Evolutionary conservation across 2,797 vertebrate genomes (phyloP), one percentile per base, ranked within the genome.

Genomic region (Ambastaia sidthimunki): DNA sequence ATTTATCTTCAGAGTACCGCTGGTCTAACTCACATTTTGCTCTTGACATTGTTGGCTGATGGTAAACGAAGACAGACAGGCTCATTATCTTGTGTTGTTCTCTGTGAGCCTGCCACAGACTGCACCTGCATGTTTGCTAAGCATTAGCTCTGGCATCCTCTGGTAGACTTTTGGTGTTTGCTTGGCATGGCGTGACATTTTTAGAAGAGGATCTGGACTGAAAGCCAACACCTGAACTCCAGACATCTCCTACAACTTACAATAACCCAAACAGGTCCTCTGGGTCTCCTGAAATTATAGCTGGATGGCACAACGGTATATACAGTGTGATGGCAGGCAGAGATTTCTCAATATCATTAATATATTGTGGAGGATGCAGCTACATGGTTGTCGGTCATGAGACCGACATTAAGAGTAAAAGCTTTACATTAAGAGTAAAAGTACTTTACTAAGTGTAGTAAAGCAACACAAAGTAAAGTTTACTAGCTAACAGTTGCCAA

Each of bases 41-140:
- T 71, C 59, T 82, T 37, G 59, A 60, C 72, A 7, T 48, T 70
- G 67, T 76, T 75, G 73, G 50, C 62, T 47, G 69, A 72, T 72
- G 59, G 77, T 79, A 79, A 79, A 79, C 69, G 72, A 72, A 79
- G 48, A 55, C 59, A 72, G 70, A 34, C 60, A 2, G 34, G 52
- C 77, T 79, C 72, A 75, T 80, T 80, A 80, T 52, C 65, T 65
- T 0, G 44, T 52, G 72, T 18, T 21, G 69, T 69, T 72, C 77
- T 79, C 70, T 71, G 60, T 55, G 50, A 72, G 34, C 18, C 16
- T 71, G 59, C 76, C 48, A 71, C 57, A 62, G 60, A 70, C 59
- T 72, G 77, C 77, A 79, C 77, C 77, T 72, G 77, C 59, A 71
- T 12, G 48, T 70, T 78, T 78, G 69, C 19, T 79, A 79, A 79